These are phyloP conservation scores for Forbesichthys agassizii DNA, from an alignment of 2,113 vertebrate genomes.

Conservation along the genomic window DNA sequence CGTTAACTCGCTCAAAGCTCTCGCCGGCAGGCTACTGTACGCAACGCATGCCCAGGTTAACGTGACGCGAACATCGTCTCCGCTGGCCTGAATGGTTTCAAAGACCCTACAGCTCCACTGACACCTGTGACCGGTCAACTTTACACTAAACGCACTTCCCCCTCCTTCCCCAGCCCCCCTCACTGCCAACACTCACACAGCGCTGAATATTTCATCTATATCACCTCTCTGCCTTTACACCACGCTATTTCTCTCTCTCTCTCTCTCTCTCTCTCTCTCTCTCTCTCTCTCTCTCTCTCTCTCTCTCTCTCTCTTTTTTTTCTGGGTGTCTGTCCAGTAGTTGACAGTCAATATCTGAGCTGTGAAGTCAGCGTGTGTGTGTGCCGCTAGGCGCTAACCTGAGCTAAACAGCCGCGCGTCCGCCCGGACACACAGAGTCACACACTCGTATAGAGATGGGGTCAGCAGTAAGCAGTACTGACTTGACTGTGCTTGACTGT, in stretches of 20 bases:
- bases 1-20: no score
- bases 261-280: background rate
- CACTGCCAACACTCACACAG: no score
- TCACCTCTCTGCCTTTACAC: no score
- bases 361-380: constrained; percentile 37
- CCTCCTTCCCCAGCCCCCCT: no score
- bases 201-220: no score
- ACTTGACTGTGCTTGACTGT: no score
- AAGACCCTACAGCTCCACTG: background rate
- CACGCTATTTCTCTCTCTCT: background rate
- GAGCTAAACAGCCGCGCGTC: constrained; percentile 45
- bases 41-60: constrained; percentile 9
- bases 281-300: background rate
- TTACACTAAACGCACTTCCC: background rate
- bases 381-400: constrained; percentile 33
- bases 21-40: no score
- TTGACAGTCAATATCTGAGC: constrained; percentile 63
- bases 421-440: constrained; percentile 14
- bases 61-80: constrained; percentile 4
- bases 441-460: background rate
- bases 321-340: constrained; percentile 26
- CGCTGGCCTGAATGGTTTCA: background rate
- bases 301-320: background rate
- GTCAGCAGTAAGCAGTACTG: no score
- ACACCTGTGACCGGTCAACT: constrained; percentile 29